Base-by-base conservation (phyloP, 53 echinoderm and acorn worm genomes). In the Pentamera pediparva region DNA sequence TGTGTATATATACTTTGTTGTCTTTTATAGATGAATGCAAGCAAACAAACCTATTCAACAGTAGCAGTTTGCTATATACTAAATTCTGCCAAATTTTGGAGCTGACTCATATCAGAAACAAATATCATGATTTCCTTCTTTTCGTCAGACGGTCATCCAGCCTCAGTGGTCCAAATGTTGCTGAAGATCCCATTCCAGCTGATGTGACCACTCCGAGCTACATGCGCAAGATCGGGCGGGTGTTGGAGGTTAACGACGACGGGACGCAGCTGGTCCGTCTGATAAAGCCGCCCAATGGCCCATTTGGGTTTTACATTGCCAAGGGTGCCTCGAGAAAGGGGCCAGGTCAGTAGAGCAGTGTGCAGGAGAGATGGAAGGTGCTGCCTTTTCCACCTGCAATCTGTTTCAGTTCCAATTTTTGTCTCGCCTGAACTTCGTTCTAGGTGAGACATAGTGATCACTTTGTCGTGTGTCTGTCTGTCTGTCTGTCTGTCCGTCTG, bases 281-380 rank as follows among this genome's bases (percentile, higher is more conserved):
- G 13, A 76, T 92, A 38, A 91, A 91, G 43, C 98, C 98, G 0
- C 98, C 98, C 0, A 89, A 83, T 25, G 98, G 98, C 33, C 98
- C 98, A 11, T 98, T 98, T 89, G 98, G 98, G 4, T 98, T 98
- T 36, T 98, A 98, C 72, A 98, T 98, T 18, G 98, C 98, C 24
- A 89, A 79, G 55, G 98, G 98, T 3, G 83, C 92, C 17, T 88
- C 86, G 1, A 72, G 75, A 22, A 78, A 55, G 49, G 98, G 92
- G 25, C 75, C 83, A 32, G 98, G 98, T 92, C 38, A 75, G 81
- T 36, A 47, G 37, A 1, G 3, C 21, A 13, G 15, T 6, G 37
- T 56, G 1, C 20, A 56, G 1, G 15, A 1, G 12, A 45, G n/a
- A 45, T 12, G n/a, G n/a, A n/a, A n/a, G n/a, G n/a, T n/a, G n/a